Evolutionary conservation across 2,113 vertebrate genomes (phyloP).

Genomic region (Pteruthius melanotis): DNA sequence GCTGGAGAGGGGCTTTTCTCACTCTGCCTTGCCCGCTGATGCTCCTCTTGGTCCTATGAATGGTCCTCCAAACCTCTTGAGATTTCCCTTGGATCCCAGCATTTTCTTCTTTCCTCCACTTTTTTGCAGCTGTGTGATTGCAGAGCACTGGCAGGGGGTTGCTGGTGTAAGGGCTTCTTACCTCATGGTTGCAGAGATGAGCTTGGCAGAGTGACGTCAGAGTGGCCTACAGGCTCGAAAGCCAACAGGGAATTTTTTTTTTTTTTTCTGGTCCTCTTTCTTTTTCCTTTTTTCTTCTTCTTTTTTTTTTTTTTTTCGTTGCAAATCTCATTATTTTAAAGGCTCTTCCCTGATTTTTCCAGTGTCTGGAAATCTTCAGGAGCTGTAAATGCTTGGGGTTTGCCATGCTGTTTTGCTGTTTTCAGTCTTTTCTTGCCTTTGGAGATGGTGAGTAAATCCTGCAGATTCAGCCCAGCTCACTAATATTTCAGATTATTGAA

Average conservation of each 20-base stretch:
- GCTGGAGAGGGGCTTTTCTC: not conserved
- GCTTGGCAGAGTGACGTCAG: not conserved
- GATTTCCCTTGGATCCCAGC: not conserved
- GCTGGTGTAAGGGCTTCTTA: not conserved
- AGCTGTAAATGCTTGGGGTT: not conserved
- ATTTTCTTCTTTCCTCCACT: not conserved
- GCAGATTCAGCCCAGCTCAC: not conserved
- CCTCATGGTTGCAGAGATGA: not conserved
- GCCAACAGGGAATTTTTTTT: no score
- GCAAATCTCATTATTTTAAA: slow-evolving; percentile 9
- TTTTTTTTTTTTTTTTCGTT: not conserved
- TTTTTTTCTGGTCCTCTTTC: not conserved
- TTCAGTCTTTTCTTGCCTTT: not conserved
- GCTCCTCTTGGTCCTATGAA: not conserved
- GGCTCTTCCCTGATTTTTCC: not conserved
- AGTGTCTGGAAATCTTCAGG: not conserved
- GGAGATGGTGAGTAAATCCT: not conserved
- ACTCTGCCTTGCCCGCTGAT: not conserved
- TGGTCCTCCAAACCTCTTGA: not conserved
- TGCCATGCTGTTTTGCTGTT: not conserved
- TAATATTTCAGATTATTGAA: not conserved
- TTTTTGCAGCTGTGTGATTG: not conserved
- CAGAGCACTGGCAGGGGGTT: rapidly evolving
- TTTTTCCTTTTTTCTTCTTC: not conserved
- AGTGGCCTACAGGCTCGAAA: not conserved